Conservation (phyloP, 2,113 vertebrate species). For the Bufo bufo region DNA sequence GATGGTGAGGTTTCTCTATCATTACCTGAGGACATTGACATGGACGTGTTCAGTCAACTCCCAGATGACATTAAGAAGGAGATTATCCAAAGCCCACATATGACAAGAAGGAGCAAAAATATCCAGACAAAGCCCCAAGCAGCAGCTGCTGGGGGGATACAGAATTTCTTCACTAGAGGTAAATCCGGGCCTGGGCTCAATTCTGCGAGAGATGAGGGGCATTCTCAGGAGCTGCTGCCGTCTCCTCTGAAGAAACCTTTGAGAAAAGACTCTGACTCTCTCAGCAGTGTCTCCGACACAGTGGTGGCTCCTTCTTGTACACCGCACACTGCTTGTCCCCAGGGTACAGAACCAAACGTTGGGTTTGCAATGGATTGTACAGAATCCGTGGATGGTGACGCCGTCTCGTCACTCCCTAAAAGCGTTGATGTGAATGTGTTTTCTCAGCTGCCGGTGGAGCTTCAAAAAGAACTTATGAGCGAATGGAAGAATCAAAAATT, state of each 20-base stretch:
- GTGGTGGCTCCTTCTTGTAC: not conserved
- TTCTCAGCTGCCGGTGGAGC: conserved; percentile 79
- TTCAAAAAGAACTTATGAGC: conserved; percentile 79
- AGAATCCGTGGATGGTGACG: conserved; percentile 28
- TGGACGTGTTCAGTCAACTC: conserved; percentile 81
- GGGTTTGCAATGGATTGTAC: not conserved
- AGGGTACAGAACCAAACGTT: not conserved
- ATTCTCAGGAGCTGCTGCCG: not conserved
- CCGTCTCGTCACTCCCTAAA: conserved; percentile 67
- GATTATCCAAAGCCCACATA: conserved; percentile 68
- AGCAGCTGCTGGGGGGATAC: conserved; percentile 56
- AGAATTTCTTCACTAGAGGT: conserved; percentile 29
- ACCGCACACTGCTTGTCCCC: not conserved
- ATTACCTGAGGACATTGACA: conserved; percentile 74
- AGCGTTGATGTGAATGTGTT: conserved; percentile 81
- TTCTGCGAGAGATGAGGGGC: no score
- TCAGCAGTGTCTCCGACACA: not conserved
- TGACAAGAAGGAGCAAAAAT: conserved; percentile 35
- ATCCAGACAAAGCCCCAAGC: conserved; percentile 41
- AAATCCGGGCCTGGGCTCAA: not conserved
- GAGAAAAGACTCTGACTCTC: not conserved
- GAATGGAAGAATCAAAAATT: conserved; percentile 78
- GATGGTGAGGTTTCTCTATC: not conserved
- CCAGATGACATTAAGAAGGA: conserved; percentile 83
- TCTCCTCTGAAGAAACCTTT: not conserved